Evolutionary conservation across 1,140 invertebrate species (phyloP).

Genomic region (Drosophila ohnishii): DNA sequence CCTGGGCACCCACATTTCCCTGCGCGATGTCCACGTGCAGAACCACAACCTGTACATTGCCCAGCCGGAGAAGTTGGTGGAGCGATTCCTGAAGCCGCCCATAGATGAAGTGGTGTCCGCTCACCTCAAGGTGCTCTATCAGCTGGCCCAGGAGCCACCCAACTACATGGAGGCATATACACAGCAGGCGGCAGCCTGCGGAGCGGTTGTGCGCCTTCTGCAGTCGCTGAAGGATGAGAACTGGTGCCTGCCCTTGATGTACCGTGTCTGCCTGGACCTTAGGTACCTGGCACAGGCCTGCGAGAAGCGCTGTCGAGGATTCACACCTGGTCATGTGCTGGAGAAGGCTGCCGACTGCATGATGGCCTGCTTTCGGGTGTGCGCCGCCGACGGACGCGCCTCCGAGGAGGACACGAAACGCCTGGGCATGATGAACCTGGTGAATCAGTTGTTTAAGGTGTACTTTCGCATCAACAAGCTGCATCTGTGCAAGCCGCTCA

Average conservation of each 20-base stretch:
- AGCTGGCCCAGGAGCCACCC: slow-evolving; percentile 78
- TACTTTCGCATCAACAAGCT: slow-evolving; percentile 99
- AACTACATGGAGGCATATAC: slow-evolving; percentile 91
- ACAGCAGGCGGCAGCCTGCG: slow-evolving; percentile 90
- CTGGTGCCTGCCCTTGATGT: slow-evolving; percentile 96
- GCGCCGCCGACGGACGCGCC: slow-evolving; percentile 95
- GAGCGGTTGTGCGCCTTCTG: slow-evolving; percentile 92
- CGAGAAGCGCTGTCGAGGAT: slow-evolving; percentile 85
- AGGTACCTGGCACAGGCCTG: slow-evolving; percentile 92
- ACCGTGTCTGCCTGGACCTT: slow-evolving; percentile 94
- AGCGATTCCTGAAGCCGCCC: slow-evolving; percentile 88
- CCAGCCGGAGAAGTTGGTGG: slow-evolving; percentile 88
- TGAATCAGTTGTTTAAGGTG: slow-evolving; percentile 98
- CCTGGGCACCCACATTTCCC: slow-evolving; percentile 88
- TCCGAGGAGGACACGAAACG: slow-evolving; percentile 95
- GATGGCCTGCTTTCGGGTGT: slow-evolving; percentile 97
- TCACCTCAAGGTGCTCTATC: slow-evolving; percentile 87
- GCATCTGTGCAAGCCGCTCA: slow-evolving; percentile 97
- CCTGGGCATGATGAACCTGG: slow-evolving; percentile 97
- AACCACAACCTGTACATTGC: slow-evolving; percentile 88
- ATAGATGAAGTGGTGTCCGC: slow-evolving; percentile 91
- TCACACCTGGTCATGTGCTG: slow-evolving; percentile 89
- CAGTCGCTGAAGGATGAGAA: slow-evolving; percentile 97
- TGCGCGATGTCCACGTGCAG: slow-evolving; percentile 89
- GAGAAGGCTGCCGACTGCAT: slow-evolving; percentile 97